These are phyloP conservation scores for Brachyhypopomus occidentalis DNA, from an alignment of 2,113 vertebrate species.

Conservation along the genomic window DNA sequence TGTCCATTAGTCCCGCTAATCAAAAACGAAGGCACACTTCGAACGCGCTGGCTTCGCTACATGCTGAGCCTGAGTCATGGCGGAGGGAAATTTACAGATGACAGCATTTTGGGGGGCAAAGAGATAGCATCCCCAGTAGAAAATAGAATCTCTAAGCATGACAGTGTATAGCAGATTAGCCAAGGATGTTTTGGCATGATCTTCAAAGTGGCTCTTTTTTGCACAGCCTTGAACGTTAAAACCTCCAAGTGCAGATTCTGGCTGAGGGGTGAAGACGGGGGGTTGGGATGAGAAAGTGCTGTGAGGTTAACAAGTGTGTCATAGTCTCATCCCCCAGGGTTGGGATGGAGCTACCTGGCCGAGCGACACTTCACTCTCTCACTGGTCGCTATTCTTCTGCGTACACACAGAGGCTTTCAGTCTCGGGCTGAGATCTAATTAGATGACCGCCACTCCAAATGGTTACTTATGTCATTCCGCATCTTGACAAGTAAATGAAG, in stretches of 20 bases:
- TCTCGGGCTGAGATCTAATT: conserved; percentile 22
- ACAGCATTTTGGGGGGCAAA: not conserved
- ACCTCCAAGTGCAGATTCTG: not conserved
- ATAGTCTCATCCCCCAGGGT: not conserved
- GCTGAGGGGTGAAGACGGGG: not conserved
- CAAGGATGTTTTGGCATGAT: not conserved
- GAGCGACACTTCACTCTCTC: not conserved
- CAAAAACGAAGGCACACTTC: not conserved
- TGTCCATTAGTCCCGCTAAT: not conserved
- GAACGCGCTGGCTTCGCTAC: not conserved
- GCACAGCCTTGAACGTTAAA: not conserved
- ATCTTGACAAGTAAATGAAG: conserved; percentile 21
- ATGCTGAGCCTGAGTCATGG: not conserved
- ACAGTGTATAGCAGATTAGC: not conserved
- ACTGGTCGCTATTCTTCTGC: conserved; percentile 16
- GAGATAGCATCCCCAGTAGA: not conserved
- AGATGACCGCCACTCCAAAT: conserved; percentile 14
- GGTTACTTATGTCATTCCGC: conserved; percentile 29
- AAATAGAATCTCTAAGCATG: not conserved
- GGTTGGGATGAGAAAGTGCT: not conserved
- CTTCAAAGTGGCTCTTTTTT: conserved; percentile 7
- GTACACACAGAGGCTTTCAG: not conserved
- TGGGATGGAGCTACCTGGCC: not conserved
- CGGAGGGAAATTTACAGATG: not conserved
- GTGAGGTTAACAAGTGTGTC: conserved; percentile 11